These are phyloP conservation scores for Thripadectes ignobilis DNA, from an alignment of 2,797 vertebrate genomes.

Conservation along the genomic window DNA sequence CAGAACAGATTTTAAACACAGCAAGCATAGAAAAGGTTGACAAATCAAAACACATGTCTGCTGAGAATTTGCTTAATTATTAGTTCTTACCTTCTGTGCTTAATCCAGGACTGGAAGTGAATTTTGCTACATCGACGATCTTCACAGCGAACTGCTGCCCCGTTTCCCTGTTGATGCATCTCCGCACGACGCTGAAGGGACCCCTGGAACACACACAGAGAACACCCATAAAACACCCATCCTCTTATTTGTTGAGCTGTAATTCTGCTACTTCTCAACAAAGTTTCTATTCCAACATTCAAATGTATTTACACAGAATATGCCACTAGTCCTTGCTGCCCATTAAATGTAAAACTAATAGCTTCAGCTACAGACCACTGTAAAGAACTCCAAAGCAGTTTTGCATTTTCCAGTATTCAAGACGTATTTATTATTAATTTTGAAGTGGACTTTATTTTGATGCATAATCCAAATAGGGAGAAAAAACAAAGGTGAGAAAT, in stretches of 20 bases:
- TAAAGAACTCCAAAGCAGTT: not conserved
- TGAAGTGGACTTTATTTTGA: not conserved
- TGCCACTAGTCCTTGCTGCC: not conserved
- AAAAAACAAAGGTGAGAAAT: fast-evolving
- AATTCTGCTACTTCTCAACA: not conserved
- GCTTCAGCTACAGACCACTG: fast-evolving
- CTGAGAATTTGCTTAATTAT: conserved; percentile 34
- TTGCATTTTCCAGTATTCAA: not conserved
- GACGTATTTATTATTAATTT: not conserved
- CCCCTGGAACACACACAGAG: conserved; percentile 79
- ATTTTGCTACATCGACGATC: conserved; percentile 99
- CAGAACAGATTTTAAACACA: not conserved
- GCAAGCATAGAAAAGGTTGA: not conserved
- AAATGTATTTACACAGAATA: not conserved
- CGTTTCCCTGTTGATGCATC: conserved; percentile 99
- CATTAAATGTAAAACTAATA: not conserved
- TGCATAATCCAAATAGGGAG: fast-evolving
- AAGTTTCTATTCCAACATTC: not conserved
- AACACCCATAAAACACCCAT: not conserved
- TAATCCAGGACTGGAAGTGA: conserved; percentile 98
- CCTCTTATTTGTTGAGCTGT: not conserved
- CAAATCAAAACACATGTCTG: not conserved
- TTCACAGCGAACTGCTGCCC: conserved; percentile 98
- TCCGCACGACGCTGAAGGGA: conserved; percentile 95
- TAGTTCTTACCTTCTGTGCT: conserved; percentile 93